Conservation (phyloP, 2,797 vertebrate species). For the Parambassis ranga region DNA sequence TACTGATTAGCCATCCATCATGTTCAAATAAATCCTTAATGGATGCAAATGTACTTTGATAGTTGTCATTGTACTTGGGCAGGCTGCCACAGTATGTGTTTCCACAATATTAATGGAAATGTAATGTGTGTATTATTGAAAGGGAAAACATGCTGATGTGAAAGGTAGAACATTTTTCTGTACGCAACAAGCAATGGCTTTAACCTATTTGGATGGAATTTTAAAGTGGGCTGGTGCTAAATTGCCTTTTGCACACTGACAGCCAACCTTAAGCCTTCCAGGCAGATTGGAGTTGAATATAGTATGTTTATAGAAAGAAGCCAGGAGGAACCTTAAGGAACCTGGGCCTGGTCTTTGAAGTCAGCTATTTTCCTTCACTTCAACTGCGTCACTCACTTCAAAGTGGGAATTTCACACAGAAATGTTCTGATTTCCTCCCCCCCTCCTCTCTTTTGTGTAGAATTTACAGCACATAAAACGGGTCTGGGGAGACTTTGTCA, state of each 20-base stretch:
- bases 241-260: slow-evolving; percentile 41
- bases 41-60: no score
- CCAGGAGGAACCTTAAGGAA: slow-evolving; percentile 60
- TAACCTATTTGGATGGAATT: slow-evolving; percentile 28
- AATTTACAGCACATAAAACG: slow-evolving; percentile 50
- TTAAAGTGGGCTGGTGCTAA: slow-evolving; percentile 33
- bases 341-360: slow-evolving; percentile 57
- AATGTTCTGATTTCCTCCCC: slow-evolving; percentile 40
- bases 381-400: slow-evolving; percentile 56
- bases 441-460: slow-evolving; percentile 30
- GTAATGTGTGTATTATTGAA: no score
- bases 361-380: slow-evolving; percentile 55
- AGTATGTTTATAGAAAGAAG: slow-evolving; percentile 49
- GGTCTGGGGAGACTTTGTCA: slow-evolving; percentile 39
- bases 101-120: no score
- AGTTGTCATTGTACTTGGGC: no score
- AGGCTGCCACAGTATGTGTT: no score
- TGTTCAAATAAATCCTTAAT: no score
- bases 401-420: slow-evolving; percentile 62
- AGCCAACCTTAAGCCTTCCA: slow-evolving; percentile 40
- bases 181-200: slow-evolving; percentile 13
- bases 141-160: neutral
- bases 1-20: no score
- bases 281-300: slow-evolving; percentile 48
- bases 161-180: neutral